phyloP scores from a whole-genome alignment of 1,140 invertebrate genomes.

The Aradophagus sp. region DNA sequence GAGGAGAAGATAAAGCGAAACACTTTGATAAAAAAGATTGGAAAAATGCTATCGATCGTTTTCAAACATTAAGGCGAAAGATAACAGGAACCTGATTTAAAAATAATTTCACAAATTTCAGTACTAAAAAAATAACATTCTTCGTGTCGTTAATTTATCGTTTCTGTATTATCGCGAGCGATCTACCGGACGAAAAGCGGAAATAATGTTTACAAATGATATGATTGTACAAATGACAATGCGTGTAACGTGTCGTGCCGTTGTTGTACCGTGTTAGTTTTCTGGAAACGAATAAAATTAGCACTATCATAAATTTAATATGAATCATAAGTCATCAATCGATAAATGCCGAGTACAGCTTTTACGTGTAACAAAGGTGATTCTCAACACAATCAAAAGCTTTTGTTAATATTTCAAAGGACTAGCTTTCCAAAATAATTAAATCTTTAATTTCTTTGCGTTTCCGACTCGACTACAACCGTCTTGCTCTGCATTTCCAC shows the following conservation, averaged over 20 bases:
- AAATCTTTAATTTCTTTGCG: no score
- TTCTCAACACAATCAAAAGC: no score
- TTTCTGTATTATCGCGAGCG: constrained; percentile 14
- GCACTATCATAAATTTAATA: constrained; percentile 22
- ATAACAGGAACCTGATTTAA: no score
- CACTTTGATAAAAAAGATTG: no score
- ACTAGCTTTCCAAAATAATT: no score
- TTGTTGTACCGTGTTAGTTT: constrained; percentile 22
- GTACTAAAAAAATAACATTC: constrained; percentile 8
- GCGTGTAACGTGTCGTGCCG: constrained; percentile 31
- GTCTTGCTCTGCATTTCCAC: no score
- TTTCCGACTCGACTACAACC: no score
- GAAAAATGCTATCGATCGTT: no score
- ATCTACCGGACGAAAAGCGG: constrained; percentile 27
- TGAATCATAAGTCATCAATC: constrained; percentile 10
- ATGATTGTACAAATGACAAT: constrained; percentile 20
- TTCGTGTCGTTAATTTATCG: constrained; percentile 19
- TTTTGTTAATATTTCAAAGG: no score
- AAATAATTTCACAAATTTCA: constrained; percentile 15
- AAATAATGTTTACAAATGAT: constrained; percentile 36
- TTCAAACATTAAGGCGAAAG: no score
- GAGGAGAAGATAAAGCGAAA: constrained; percentile 3
- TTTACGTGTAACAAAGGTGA: no score
- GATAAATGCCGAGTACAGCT: constrained; percentile 9
- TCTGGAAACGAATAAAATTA: constrained; percentile 25